These are phyloP conservation scores for Agriotes lineatus DNA, from an alignment of 2,888 invertebrate species.

Conservation along the genomic window DNA sequence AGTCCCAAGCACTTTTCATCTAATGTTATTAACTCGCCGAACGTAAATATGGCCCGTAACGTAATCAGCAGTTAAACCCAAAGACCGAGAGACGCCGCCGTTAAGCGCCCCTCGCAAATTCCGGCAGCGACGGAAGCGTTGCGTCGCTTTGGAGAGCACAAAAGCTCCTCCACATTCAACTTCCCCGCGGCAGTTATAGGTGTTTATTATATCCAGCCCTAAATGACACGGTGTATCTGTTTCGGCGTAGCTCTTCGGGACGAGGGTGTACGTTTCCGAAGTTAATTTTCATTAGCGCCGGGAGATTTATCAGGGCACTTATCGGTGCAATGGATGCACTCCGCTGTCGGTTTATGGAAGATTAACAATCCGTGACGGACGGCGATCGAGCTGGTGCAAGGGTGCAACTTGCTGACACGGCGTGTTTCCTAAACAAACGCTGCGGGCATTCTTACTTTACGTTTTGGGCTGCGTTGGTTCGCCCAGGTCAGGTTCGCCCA, in stretches of 20 bases:
- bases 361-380: conserved; percentile 52
- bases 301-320: conserved; percentile 52
- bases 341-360: conserved; percentile 48
- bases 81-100: conserved; percentile 37
- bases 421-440: conserved; percentile 24
- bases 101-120: conserved; percentile 37
- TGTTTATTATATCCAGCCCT: conserved; percentile 51
- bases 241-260: conserved; percentile 16
- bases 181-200: conserved; percentile 47
- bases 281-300: conserved; percentile 53
- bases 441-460: not conserved
- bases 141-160: conserved; percentile 33
- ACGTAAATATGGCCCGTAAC: conserved; percentile 36
- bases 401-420: conserved; percentile 25
- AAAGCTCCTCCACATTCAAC: conserved; percentile 38
- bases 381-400: conserved; percentile 26
- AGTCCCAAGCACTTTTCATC: conserved; percentile 13
- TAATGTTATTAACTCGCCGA: conserved; percentile 23
- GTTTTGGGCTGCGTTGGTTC: not conserved
- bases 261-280: conserved; percentile 43
- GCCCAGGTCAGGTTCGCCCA: too few species aligned
- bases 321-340: conserved; percentile 48
- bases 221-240: conserved; percentile 48
- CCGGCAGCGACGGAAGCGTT: conserved; percentile 40
- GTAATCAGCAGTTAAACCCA: conserved; percentile 44